Base-by-base conservation (phyloP, 37 sponge, comb jelly and placozoan species). In the Amphimedon queenslandica region DNA sequence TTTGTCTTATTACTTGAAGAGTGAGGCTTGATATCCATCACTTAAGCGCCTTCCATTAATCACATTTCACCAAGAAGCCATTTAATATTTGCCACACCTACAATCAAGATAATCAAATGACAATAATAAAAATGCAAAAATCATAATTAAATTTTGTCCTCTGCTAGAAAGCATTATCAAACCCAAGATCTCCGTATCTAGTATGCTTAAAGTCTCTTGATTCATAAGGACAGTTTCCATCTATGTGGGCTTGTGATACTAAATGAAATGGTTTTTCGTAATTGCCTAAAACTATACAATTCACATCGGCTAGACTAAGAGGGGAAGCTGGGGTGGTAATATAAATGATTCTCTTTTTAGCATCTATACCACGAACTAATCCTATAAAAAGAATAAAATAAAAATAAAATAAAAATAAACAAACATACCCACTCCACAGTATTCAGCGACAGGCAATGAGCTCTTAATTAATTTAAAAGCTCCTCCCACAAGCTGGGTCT, bases 361-460 rank as follows among this genome's bases (percentile, higher is more conserved):
- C n/a, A 32, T 87, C 80, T 61, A 82, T 67, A 18, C 77, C 74
- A n/a, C 85, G 67, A 2, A 92, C 61, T 39, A 91, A 35, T 53
- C 90, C 92, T 91, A 66, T 1, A 47, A 21, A 37, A 76, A n/a
- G n/a, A n/a, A n/a, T n/a, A n/a, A n/a, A n/a, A n/a, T n/a, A n/a
- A n/a, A n/a, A n/a, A n/a, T n/a, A n/a, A n/a, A n/a, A n/a, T n/a
- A n/a, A n/a, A n/a, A n/a, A n/a, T n/a, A n/a, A n/a, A n/a, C n/a
- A n/a, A n/a, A n/a, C n/a, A n/a, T n/a, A 89, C 90, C 90, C 27
- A 81, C 51, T 47, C 82, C 91, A 16, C 84, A 68, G 70, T 73
- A 85, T 10, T 90, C 75, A 18, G 81, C 70, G 1, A 81, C 20
- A 28, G 91, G 91, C 13, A 63, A 57, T 6, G 64, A 32, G 30